phyloP scores from a whole-genome alignment of 2,113 vertebrate genomes.

The Mus musculus region DNA sequence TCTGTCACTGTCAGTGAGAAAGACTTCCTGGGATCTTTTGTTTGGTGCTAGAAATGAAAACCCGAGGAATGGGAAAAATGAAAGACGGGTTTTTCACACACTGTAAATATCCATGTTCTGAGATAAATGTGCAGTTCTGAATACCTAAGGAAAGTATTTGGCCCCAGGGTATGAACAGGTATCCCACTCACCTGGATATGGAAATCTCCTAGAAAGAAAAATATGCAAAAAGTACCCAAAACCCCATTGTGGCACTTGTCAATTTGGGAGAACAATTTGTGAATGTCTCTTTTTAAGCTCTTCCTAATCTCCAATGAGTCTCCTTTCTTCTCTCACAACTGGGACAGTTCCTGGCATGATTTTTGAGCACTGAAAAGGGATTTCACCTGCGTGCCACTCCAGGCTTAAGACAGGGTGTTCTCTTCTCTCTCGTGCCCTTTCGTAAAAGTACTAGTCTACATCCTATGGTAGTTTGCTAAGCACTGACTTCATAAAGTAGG shows the following conservation, averaged over 20 bases:
- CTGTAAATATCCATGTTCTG: conserved; percentile 30
- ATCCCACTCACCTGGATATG: background rate
- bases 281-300: conserved; percentile 16
- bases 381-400: background rate
- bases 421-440: background rate
- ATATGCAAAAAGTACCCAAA: background rate
- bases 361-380: background rate
- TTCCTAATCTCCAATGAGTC: background rate
- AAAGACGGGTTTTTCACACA: conserved; percentile 48
- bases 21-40: conserved; percentile 41
- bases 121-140: conserved; percentile 8
- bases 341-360: background rate
- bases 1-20: background rate
- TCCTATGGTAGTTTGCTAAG: background rate
- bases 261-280: background rate
- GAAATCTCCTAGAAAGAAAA: conserved; percentile 10
- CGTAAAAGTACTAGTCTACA: background rate
- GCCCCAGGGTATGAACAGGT: background rate
- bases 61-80: background rate
- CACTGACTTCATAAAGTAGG: fast-evolving
- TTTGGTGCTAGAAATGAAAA: conserved; percentile 55
- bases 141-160: background rate
- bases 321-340: background rate
- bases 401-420: background rate
- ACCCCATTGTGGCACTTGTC: background rate